Evolutionary conservation across 2,797 vertebrate species (phyloP), one percentile per base, ranked within the genome.

Genomic region (Chloroceryle inda): DNA sequence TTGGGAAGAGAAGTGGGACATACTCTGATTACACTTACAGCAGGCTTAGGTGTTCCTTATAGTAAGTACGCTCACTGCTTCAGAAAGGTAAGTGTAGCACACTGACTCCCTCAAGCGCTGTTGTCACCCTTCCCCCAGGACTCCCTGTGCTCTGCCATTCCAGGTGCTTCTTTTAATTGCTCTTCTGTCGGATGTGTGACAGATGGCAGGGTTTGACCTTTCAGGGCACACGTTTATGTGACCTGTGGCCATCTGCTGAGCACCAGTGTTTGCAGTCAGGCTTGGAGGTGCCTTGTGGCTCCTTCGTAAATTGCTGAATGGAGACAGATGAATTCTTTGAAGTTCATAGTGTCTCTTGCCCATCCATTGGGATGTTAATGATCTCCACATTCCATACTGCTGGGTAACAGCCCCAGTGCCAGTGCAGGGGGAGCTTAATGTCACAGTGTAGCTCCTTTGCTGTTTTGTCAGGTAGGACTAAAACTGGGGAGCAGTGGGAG

Each of bases 181-280:
- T 13, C 31, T 49, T 27, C 45, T 62, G 5, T 55, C 0, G 0
- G 31, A 8, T 35, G 13, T 11, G 27, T 74, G 47, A n/a, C 67
- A 61, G 47, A 13, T 31, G 49, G 49, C 85, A 49, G 42, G 42
- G 58, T 42, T 12, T 37, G 53, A 62, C 80, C 40, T 88, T 86
- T 53, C 7, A 42, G 74, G 22, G 22, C 7, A 2, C 1, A 0
- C 3, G 1, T 5, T 1, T 24, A 5, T 11, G 56, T 63, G 68
- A 83, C 61, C 26, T 17, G 21, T 10, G 56, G 81, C 58, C 56
- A 63, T 10, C 49, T 85, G 52, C 77, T 68, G 80, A 75, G 47
- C 3, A 0, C 66, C 20, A 29, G 6, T 21, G 21, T 16, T 56
- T 53, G 40, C 1, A 0, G 10, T 37, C 37, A 4, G 10, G 44